phyloP scores from a whole-genome alignment of 2,888 invertebrate species.

The Clostera curtula region DNA sequence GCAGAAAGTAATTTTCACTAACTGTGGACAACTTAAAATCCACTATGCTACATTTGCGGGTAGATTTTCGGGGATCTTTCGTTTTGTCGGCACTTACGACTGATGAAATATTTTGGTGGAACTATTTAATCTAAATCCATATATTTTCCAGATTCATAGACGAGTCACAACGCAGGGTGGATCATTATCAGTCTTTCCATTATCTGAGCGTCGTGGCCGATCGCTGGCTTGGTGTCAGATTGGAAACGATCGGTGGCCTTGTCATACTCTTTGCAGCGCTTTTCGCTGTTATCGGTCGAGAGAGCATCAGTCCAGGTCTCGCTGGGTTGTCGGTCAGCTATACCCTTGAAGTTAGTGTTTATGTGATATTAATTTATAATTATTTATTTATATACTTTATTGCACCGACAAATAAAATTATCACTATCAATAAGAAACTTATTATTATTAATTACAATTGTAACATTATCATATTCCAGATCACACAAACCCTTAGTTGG shows the following conservation, averaged over 20 bases:
- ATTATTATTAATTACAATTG: too few relatives aligned
- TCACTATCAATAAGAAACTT: too few relatives aligned
- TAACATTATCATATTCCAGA: slow-evolving; percentile 66
- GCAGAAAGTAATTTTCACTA: too few relatives aligned
- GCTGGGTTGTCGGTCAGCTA: slow-evolving; percentile 94
- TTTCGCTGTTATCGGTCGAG: slow-evolving; percentile 89
- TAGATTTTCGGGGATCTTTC: too few relatives aligned
- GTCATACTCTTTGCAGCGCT: slow-evolving; percentile 96
- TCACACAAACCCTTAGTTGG: slow-evolving; percentile 97
- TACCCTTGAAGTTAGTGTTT: slow-evolving; percentile 80
- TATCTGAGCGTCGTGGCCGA: slow-evolving; percentile 94
- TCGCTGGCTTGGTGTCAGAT: slow-evolving; percentile 94
- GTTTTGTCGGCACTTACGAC: too few relatives aligned
- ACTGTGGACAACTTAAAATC: too few relatives aligned
- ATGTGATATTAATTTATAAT: neutral
- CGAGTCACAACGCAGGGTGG: slow-evolving; percentile 92
- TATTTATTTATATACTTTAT: too few relatives aligned
- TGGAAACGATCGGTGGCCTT: slow-evolving; percentile 96
- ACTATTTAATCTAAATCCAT: too few relatives aligned
- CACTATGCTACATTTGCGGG: too few relatives aligned
- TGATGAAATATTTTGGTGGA: too few relatives aligned
- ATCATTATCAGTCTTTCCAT: slow-evolving; percentile 93
- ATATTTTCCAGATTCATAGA: slow-evolving; percentile 83
- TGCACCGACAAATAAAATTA: too few relatives aligned
- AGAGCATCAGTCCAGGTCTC: slow-evolving; percentile 82